Conservation (phyloP, 2,888 invertebrate species). For the Onchidella celtica region DNA sequence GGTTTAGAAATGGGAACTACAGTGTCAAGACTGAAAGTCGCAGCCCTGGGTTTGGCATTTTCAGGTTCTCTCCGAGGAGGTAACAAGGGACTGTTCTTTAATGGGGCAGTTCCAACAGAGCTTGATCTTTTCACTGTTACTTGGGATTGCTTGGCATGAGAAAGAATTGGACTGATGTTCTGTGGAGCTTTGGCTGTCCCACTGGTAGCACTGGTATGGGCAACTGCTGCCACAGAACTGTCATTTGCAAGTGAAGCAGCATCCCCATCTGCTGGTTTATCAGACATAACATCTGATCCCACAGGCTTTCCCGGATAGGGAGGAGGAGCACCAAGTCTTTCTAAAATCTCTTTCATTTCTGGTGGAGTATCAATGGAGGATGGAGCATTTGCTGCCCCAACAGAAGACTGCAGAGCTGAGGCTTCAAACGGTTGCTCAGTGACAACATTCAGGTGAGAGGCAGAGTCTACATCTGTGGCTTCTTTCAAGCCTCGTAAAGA, state of each 20-base stretch:
- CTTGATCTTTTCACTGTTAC: constrained; percentile 35
- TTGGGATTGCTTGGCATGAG: not conserved
- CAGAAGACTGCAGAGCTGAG: not conserved
- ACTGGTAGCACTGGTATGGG: not conserved
- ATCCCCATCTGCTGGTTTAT: not conserved
- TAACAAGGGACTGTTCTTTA: constrained; percentile 12
- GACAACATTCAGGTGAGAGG: constrained; percentile 40
- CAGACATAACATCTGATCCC: not conserved
- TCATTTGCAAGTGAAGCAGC: not conserved
- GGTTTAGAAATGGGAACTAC: constrained; percentile 44
- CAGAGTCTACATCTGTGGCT: not conserved
- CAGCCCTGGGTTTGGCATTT: constrained; percentile 5
- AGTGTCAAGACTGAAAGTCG: constrained; percentile 37
- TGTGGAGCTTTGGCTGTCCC: not conserved
- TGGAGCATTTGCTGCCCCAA: not conserved
- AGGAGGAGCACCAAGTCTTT: constrained; percentile 43
- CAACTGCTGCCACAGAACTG: not conserved
- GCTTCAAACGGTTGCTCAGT: constrained; percentile 10
- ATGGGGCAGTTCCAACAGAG: constrained; percentile 25
- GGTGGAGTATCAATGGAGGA: not conserved
- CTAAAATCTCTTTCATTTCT: constrained; percentile 53
- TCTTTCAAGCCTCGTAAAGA: constrained; percentile 41
- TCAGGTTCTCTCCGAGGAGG: constrained; percentile 26
- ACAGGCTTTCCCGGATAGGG: constrained; percentile 40
- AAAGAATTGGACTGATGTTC: not conserved